These are phyloP conservation scores for Trogon melanurus DNA, from an alignment of 2,113 vertebrate species.

Conservation along the genomic window DNA sequence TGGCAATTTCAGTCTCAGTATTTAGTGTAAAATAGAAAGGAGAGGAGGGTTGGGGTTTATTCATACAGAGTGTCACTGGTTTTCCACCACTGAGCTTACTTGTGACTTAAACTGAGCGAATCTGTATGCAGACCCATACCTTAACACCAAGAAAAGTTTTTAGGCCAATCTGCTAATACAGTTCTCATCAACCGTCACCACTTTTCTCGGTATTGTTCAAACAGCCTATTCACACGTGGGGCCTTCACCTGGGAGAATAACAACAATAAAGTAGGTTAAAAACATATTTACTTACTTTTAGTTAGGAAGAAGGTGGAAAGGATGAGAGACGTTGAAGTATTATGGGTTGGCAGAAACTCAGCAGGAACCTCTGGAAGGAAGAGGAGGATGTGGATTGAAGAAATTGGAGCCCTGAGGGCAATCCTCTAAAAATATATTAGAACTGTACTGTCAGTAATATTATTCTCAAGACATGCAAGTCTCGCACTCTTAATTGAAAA, in stretches of 20 bases:
- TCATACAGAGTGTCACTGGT: not conserved
- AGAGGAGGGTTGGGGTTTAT: not conserved
- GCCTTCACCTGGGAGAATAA: not conserved
- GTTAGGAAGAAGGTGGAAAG: not conserved
- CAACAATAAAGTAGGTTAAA: not conserved
- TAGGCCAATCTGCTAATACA: not conserved
- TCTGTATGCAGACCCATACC: not conserved
- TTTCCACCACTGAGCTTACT: not conserved
- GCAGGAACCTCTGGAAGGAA: conserved; percentile 22
- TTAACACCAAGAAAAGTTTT: not conserved
- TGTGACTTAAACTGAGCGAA: not conserved
- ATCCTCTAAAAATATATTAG: conserved; percentile 60
- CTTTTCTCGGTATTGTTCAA: not conserved
- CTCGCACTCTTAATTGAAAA: conserved; percentile 58
- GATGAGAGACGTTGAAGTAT: conserved; percentile 14
- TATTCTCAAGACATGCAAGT: conserved; percentile 4
- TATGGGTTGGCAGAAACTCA: conserved; percentile 21
- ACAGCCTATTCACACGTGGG: not conserved
- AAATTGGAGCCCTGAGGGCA: conserved; percentile 56
- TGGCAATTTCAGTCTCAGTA: not conserved
- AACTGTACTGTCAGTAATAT: not conserved
- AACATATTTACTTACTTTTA: conserved; percentile 8
- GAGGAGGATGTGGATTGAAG: conserved; percentile 8
- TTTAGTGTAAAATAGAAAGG: not conserved
- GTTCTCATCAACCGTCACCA: not conserved